Evolutionary conservation across 2,797 vertebrate genomes (phyloP).

Genomic region (Tapirus indicus): DNA sequence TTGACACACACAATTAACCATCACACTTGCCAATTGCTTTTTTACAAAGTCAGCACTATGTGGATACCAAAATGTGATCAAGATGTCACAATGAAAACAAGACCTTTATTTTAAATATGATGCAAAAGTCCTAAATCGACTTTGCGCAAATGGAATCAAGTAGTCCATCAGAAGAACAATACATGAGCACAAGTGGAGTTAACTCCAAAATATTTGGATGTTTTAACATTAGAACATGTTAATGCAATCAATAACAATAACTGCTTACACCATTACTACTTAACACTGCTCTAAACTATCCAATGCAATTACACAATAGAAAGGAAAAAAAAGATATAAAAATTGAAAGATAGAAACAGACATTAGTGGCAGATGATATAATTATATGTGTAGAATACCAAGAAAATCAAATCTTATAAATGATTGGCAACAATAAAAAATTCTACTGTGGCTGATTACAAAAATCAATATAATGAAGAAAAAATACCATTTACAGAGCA

Average conservation of each 20-base stretch:
- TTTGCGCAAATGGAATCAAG: not conserved
- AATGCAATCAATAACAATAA: not conserved
- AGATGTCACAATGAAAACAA: not conserved
- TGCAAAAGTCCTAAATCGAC: not conserved
- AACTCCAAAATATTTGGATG: not conserved
- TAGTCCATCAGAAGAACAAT: not conserved
- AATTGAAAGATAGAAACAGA: not conserved
- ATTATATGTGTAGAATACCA: not conserved
- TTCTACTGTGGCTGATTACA: not conserved
- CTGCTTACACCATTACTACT: not conserved
- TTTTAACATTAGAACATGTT: not conserved
- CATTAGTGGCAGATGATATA: not conserved
- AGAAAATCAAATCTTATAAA: not conserved
- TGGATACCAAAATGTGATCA: not conserved
- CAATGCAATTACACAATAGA: not conserved
- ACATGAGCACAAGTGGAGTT: not conserved
- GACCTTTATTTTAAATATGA: not conserved
- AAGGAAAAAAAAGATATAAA: not conserved
- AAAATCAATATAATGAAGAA: not conserved
- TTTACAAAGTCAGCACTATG: not conserved
- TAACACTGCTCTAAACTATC: not conserved
- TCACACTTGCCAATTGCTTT: not conserved
- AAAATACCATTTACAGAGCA: not conserved
- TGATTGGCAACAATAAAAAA: not conserved
- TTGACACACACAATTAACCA: not conserved